phyloP scores from a whole-genome alignment of 2,113 vertebrate genomes.

The Lipophrys pholis region DNA sequence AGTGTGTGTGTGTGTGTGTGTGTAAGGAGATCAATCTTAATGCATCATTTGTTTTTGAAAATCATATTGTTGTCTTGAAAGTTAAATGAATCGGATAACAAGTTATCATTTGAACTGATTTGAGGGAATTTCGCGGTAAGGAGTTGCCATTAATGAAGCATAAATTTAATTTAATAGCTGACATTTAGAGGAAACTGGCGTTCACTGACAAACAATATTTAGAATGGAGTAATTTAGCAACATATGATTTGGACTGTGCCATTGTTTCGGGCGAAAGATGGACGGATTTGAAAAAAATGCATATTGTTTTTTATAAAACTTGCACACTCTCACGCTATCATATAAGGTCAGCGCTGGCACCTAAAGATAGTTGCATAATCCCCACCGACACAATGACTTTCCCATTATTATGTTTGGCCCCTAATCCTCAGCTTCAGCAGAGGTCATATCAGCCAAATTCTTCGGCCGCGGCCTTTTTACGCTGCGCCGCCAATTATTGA shows the following conservation, averaged over 20 bases:
- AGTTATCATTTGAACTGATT: neutral
- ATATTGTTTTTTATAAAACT: constrained; percentile 21
- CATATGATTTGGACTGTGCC: neutral
- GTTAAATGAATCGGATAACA: constrained; percentile 40
- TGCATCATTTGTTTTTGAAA: constrained; percentile 15
- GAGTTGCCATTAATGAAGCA: neutral
- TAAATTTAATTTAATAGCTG: neutral
- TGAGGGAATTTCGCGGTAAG: neutral
- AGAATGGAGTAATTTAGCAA: neutral
- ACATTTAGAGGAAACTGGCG: neutral
- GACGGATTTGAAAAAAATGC: neutral
- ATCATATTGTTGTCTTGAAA: constrained; percentile 13
- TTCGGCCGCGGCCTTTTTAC: constrained; percentile 46
- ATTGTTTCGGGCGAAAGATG: neutral
- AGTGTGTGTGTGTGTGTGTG: constrained; percentile 22
- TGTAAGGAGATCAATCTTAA: constrained; percentile 20
- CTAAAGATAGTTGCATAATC: constrained; percentile 77
- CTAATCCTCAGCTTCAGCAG: constrained; percentile 67
- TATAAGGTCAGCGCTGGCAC: constrained; percentile 49
- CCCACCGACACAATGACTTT: constrained; percentile 73
- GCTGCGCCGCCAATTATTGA: constrained; percentile 69
- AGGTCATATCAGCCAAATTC: constrained; percentile 76
- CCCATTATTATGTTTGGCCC: constrained; percentile 57
- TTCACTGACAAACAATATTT: neutral
- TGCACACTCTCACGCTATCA: constrained; percentile 31